These are phyloP conservation scores for Bufo bufo DNA, from an alignment of 2,113 vertebrate species.

Conservation along the genomic window DNA sequence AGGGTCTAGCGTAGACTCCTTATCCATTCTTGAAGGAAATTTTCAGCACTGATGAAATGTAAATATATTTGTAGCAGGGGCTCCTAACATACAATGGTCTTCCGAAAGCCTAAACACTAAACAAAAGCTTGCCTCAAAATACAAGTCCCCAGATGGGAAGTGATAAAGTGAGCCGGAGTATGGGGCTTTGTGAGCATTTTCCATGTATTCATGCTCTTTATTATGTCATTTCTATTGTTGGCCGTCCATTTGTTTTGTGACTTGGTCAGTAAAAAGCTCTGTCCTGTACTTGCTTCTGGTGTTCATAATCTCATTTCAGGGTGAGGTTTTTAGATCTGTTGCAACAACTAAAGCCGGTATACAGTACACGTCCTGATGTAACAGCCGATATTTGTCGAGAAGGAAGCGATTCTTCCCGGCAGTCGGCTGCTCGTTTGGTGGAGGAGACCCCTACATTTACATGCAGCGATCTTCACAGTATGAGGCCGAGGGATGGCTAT, in stretches of 20 bases:
- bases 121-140: constrained; percentile 86
- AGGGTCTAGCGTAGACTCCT: too few relatives aligned
- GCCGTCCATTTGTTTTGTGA: constrained; percentile 14
- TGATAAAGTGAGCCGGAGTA: constrained; percentile 88
- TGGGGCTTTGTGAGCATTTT: constrained; percentile 86
- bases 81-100: constrained; percentile 77
- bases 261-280: not conserved
- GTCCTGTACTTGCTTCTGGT: not conserved
- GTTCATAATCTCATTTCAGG: not conserved
- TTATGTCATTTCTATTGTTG: constrained; percentile 83
- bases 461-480: too few relatives aligned
- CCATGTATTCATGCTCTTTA: constrained; percentile 89
- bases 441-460: too few relatives aligned
- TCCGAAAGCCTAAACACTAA: constrained; percentile 79
- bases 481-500: too few relatives aligned
- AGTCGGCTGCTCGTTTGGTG: too few relatives aligned
- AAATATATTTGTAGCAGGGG: constrained; percentile 73
- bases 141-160: constrained; percentile 85
- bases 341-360: too few relatives aligned
- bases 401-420: too few relatives aligned
- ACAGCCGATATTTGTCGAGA: too few relatives aligned
- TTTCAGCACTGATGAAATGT: constrained; percentile 67
- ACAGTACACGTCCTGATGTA: too few relatives aligned
- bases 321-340: too few relatives aligned
- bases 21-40: not conserved